Evolutionary conservation across 2,888 invertebrate species (phyloP).

Genomic region (Morpho helenor): DNA sequence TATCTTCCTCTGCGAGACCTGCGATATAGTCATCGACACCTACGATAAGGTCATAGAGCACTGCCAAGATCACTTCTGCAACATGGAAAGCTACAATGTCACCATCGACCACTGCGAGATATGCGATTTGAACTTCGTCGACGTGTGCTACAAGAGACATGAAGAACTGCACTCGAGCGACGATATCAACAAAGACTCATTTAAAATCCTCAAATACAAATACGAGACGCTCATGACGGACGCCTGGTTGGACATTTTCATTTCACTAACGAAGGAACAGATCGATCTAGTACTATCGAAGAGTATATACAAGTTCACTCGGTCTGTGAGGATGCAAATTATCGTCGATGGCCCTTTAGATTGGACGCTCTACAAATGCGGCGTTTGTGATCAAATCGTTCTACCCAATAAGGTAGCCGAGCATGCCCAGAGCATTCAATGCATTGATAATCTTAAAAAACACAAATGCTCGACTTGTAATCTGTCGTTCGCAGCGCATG

Average conservation of each 20-base stretch:
- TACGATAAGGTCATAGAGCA: conserved; percentile 53
- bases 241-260: conserved; percentile 44
- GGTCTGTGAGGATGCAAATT: conserved; percentile 36
- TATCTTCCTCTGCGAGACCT: conserved; percentile 41
- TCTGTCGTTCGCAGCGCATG: conserved; percentile 21
- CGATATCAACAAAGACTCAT: conserved; percentile 25
- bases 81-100: conserved; percentile 28
- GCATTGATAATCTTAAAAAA: conserved; percentile 2
- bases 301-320: conserved; percentile 37
- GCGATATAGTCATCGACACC: conserved; percentile 38
- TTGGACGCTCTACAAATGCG: conserved; percentile 40
- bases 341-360: conserved; percentile 36
- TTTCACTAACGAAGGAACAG: conserved; percentile 33
- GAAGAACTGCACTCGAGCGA: conserved; percentile 21
- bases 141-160: conserved; percentile 37
- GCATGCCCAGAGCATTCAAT: conserved; percentile 25
- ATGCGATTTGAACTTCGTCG: conserved; percentile 44
- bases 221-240: conserved; percentile 35
- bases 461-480: conserved; percentile 22
- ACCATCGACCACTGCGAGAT: conserved; percentile 35
- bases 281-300: conserved; percentile 35
- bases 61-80: conserved; percentile 40
- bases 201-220: conserved; percentile 42
- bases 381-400: conserved; percentile 32
- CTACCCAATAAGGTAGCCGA: conserved; percentile 16